Percentiles rank a stretch among this genome's conserved stretches.
Conservation (phyloP, 2,797 vertebrate species). For the Bradypodion pumilum region DNA sequence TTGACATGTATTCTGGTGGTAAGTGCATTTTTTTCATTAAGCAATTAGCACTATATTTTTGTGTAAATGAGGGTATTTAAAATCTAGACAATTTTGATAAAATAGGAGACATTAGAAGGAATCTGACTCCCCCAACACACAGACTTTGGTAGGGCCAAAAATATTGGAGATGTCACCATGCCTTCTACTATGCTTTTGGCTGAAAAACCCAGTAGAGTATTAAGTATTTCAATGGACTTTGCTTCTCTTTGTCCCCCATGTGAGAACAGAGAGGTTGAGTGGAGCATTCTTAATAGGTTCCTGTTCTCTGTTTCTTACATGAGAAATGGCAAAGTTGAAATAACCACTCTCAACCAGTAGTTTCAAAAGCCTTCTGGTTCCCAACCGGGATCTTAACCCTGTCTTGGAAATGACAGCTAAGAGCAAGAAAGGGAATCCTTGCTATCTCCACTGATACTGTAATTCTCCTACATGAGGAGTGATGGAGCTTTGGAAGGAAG, state of each 20-base stretch:
- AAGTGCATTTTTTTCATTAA: constrained; percentile 41
- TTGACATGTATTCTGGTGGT: constrained; percentile 83
- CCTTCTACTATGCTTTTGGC: background rate
- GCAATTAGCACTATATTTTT: too few relatives aligned
- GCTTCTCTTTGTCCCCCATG: too few relatives aligned
- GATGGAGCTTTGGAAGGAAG: background rate
- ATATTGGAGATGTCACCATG: background rate
- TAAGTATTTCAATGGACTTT: background rate
- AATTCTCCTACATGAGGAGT: too few relatives aligned
- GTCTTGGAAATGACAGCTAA: too few relatives aligned
- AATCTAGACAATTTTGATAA: too few relatives aligned
- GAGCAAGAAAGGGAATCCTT: too few relatives aligned
- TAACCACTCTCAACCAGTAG: background rate
- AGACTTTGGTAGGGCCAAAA: background rate
- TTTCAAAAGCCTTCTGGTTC: background rate
- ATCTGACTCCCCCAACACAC: background rate
- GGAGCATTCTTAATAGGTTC: too few relatives aligned
- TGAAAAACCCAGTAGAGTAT: background rate
- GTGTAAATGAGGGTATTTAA: too few relatives aligned
- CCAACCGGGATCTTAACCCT: too few relatives aligned
- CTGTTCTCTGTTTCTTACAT: background rate
- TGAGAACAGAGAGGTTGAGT: too few relatives aligned
- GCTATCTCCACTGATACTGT: too few relatives aligned
- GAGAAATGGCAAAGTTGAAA: background rate
- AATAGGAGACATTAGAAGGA: too few relatives aligned